Evolutionary conservation across 2,888 invertebrate species (phyloP), one percentile per base, ranked within the genome.

Genomic region (Ennomos fuscantarius): DNA sequence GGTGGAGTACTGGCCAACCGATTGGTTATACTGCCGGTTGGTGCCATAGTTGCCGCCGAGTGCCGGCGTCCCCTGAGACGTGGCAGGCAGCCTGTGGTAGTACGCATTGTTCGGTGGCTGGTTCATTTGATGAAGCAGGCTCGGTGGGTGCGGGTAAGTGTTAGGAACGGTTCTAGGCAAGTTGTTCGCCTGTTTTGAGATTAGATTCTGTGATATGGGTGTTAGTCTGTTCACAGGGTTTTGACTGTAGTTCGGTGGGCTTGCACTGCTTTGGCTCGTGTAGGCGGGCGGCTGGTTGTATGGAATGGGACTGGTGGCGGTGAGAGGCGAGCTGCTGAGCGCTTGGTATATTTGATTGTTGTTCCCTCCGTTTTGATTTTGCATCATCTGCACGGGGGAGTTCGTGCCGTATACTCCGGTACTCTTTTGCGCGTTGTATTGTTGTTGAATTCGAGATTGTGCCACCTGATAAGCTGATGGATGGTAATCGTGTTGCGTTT

Each of bases 201-300:
- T 73, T 15, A 79, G 74, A 58, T 80, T 84, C 61, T 85, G 88
- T 11, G 78, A 75, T 15, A 84, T 86, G 35, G 89, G 87, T 2
- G 89, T 88, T 69, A 90, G 73, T 76, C 91, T 83, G 67, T 85
- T 90, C 36, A 84, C 82, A 53, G 88, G 84, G 61, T 83, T 89
- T 75, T 90, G 91, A 71, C 79, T 87, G 70, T 82, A 87, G 70
- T 80, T 88, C 80, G 87, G 87, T 84, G 89, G 88, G 83, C 82
- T 87, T 9, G 82, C 68, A 68, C 75, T 82, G 68, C 65, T 86
- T 70, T 86, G 85, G 66, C 78, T 83, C 44, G 81, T 65, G 72
- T 85, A 89, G 58, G 86, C 64, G 35, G 89, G 88, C 31, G 89
- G 87, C 61, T 88, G 87, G 53, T 76, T 89, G 72, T 90, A 89